Conservation (phyloP, 2,113 vertebrate species). For the Trematomus loennbergii region DNA sequence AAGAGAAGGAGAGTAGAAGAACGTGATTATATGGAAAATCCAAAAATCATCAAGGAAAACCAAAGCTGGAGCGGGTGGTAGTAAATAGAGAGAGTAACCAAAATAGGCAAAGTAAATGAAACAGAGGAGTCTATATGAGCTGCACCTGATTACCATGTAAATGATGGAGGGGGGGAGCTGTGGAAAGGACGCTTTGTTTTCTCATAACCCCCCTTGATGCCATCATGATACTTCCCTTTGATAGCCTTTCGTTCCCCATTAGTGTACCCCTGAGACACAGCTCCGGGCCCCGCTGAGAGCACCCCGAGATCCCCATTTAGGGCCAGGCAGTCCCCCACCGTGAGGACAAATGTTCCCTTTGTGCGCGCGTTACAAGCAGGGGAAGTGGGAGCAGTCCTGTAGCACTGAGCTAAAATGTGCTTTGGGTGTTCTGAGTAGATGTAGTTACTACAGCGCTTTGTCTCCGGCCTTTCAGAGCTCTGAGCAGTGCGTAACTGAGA, state of each 20-base stretch:
- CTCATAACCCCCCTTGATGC: conserved; percentile 80
- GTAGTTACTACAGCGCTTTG: conserved; percentile 75
- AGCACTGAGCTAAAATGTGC: conserved; percentile 70
- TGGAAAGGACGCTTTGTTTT: conserved; percentile 82
- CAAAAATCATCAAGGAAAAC: conserved; percentile 17
- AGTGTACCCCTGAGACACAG: conserved; percentile 77
- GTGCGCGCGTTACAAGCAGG: conserved; percentile 71
- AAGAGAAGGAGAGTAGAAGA: conserved; percentile 19
- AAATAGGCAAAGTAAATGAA: conserved; percentile 75
- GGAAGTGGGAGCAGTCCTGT: conserved; percentile 79
- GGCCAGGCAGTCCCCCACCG: conserved; percentile 77
- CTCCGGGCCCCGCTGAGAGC: conserved; percentile 73
- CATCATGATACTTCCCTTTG: conserved; percentile 85
- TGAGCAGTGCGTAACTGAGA: conserved; percentile 70
- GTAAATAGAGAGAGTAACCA: conserved; percentile 57
- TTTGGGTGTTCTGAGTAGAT: conserved; percentile 75
- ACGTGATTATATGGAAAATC: conserved; percentile 46
- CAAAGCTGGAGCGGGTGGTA: conserved; percentile 37
- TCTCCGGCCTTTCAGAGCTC: conserved; percentile 63
- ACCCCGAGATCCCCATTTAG: conserved; percentile 79
- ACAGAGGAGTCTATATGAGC: conserved; percentile 76
- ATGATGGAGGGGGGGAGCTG: conserved; percentile 67
- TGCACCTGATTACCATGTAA: conserved; percentile 84
- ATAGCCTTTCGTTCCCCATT: conserved; percentile 85
- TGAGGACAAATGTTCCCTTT: conserved; percentile 83